phyloP scores from a whole-genome alignment of 2,888 invertebrate genomes.

The Drosophila subquinaria region DNA sequence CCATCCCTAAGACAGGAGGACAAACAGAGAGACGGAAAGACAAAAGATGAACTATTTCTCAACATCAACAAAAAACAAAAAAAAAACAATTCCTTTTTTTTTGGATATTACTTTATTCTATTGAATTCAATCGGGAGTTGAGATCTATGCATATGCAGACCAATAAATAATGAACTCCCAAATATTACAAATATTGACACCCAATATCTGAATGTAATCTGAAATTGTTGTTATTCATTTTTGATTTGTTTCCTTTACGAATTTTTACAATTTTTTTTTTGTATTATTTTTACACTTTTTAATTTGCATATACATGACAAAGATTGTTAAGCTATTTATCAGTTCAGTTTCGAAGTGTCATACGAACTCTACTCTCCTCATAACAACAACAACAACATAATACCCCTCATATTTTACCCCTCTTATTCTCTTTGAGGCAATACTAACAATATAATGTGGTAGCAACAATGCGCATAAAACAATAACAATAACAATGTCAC shows the following conservation, averaged over 20 bases:
- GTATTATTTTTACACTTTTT: neutral
- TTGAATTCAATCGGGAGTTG: conserved; percentile 20
- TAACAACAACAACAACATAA: conserved; percentile 25
- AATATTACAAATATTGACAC: conserved; percentile 30
- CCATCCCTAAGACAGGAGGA: conserved; percentile 34
- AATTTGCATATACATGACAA: conserved; percentile 48
- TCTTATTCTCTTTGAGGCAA: neutral
- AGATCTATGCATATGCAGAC: conserved; percentile 22
- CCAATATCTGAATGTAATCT: conserved; percentile 10
- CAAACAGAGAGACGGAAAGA: neutral
- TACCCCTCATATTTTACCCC: conserved; percentile 2
- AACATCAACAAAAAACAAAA: neutral
- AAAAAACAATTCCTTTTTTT: neutral
- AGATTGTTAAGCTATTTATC: conserved; percentile 41
- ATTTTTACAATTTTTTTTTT: neutral
- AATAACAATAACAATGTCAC: conserved; percentile 30
- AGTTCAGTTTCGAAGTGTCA: conserved; percentile 34
- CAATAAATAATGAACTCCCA: conserved; percentile 20
- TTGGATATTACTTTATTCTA: conserved; percentile 22
- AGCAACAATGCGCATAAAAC: conserved; percentile 34
- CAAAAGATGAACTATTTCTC: neutral
- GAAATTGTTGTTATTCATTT: conserved; percentile 3
- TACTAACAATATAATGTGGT: conserved; percentile 30
- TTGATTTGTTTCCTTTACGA: neutral
- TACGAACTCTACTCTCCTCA: conserved; percentile 7